Evolutionary conservation across 2,888 invertebrate genomes (phyloP).

Genomic region (Drosophila buzzatii): DNA sequence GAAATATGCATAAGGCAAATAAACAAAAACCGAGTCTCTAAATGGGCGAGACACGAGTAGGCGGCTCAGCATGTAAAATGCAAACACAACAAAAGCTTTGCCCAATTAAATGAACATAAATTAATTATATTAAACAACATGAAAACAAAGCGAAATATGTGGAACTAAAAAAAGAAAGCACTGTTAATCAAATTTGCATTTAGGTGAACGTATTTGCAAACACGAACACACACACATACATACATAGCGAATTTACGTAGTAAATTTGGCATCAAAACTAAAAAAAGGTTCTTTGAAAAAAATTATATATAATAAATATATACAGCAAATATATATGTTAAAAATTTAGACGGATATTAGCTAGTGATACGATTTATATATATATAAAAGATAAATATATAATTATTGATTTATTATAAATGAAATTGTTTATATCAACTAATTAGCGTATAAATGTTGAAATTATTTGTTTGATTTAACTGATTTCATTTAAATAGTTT

Average conservation of each 20-base stretch:
- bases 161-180: constrained; percentile 18
- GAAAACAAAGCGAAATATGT: constrained; percentile 26
- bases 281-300: constrained; percentile 4
- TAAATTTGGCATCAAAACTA: constrained; percentile 62
- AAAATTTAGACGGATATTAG: constrained; percentile 60
- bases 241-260: constrained; percentile 77
- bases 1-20: constrained; percentile 32
- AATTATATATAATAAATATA: constrained; percentile 1
- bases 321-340: constrained; percentile 35
- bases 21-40: background rate
- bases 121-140: constrained; percentile 41
- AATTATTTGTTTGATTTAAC: background rate
- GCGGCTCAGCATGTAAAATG: constrained; percentile 31
- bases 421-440: constrained; percentile 20
- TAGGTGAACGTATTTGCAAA: constrained; percentile 65
- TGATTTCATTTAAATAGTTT: background rate
- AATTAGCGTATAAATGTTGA: constrained; percentile 32
- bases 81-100: constrained; percentile 28
- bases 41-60: constrained; percentile 3
- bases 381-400: constrained; percentile 1
- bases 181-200: constrained; percentile 82
- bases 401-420: background rate
- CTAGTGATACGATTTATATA: constrained; percentile 42
- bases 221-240: constrained; percentile 15
- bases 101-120: constrained; percentile 50